These are phyloP conservation scores for Amphipoea oculea DNA, from an alignment of 2,888 invertebrate species.

Conservation along the genomic window DNA sequence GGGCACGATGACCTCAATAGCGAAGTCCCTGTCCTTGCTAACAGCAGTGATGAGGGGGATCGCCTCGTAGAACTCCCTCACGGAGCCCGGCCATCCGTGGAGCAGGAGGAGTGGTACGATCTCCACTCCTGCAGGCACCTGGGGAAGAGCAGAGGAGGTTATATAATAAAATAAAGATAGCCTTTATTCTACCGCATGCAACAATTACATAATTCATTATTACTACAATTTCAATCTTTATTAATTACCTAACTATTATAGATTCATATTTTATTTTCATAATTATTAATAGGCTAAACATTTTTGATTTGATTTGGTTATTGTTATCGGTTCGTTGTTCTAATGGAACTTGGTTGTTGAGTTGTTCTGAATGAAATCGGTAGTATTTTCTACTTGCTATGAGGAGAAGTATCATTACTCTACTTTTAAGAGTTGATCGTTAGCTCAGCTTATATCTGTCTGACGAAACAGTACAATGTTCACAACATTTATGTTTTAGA, in stretches of 20 bases:
- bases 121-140: conserved; percentile 78
- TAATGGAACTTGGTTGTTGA: background rate
- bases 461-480: background rate
- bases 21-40: conserved; percentile 88
- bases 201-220: too few relatives aligned
- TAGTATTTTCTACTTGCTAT: background rate
- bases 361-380: background rate
- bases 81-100: conserved; percentile 96
- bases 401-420: background rate
- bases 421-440: background rate
- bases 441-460: background rate
- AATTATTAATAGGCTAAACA: too few relatives aligned
- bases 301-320: too few relatives aligned
- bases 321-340: background rate
- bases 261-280: too few relatives aligned
- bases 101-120: conserved; percentile 92
- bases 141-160: background rate
- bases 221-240: too few relatives aligned
- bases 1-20: conserved; percentile 91
- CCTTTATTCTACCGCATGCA: too few relatives aligned
- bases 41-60: conserved; percentile 92
- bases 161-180: too few relatives aligned
- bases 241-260: too few relatives aligned
- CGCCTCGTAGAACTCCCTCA: conserved; percentile 94
- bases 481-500: too few relatives aligned